These are phyloP conservation scores for Calliphora vicina DNA, from an alignment of 1,140 invertebrate species.

Conservation along the genomic window DNA sequence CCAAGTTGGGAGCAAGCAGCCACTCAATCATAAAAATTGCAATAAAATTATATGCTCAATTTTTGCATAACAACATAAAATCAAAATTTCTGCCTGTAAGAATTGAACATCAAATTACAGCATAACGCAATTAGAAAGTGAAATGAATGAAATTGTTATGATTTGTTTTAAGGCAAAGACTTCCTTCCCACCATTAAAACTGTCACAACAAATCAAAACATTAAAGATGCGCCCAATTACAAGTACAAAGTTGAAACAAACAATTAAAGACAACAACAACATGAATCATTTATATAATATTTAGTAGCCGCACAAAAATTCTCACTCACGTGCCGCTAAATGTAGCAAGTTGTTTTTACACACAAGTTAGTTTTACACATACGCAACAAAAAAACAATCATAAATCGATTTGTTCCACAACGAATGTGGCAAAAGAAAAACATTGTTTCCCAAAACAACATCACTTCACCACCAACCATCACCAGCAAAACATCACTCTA, in stretches of 20 bases:
- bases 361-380: no score
- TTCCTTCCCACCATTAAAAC: slow-evolving; percentile 41
- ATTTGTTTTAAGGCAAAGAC: neutral
- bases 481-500: no score
- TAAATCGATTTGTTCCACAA: slow-evolving; percentile 27
- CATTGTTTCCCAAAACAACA: neutral
- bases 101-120: slow-evolving; percentile 16
- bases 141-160: neutral
- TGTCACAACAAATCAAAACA: slow-evolving; percentile 44
- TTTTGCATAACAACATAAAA: slow-evolving; percentile 62
- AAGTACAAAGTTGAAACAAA: neutral
- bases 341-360: neutral
- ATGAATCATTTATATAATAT: no score
- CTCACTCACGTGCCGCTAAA: neutral
- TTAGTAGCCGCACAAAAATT: neutral
- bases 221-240: neutral
- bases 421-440: neutral
- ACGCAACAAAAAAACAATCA: slow-evolving; percentile 14
- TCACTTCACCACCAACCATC: neutral
- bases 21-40: slow-evolving; percentile 56
- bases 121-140: slow-evolving; percentile 37
- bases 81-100: neutral
- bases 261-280: slow-evolving; percentile 18
- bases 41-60: slow-evolving; percentile 62
- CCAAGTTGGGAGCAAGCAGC: neutral